Evolutionary conservation across 2,888 invertebrate genomes (phyloP), one percentile per base, ranked within the genome.

Genomic region (Parascotia fuliginaria): DNA sequence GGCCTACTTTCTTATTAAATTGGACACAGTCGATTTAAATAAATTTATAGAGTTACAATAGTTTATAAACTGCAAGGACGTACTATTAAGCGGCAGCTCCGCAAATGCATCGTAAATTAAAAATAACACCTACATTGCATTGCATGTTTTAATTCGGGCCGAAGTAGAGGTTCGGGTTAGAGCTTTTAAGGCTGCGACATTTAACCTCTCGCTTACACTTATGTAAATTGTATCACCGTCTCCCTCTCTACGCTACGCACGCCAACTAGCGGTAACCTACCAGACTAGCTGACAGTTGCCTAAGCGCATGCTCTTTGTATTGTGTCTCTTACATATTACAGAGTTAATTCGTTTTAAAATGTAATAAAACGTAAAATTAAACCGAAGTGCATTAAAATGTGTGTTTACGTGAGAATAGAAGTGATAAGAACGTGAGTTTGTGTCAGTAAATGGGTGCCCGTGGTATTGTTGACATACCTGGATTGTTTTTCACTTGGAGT

Each of bases 361-460:
- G 57, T 62, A 47, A n/a, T 50, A 58, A 57, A 51, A 55, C 52
- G 55, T 49, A 44, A 47, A 52, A 52, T 58, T 49, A 32, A 55
- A 42, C 42, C 19, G 44, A 55, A 62, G 71, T 70, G 51, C 27
- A 2, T 36, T 22, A 46, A 55, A 56, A 49, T 56, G 47, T 38
- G 33, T 48, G 56, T 38, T 49, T n/a, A 54, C 66, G 64, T 74
- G 55, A 53, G 36, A 50, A 65, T 73, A 75, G 79, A 80, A 63
- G 80, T 41, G 70, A 66, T 57, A 69, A 70, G 48, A 77, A 55
- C 54, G 75, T 81, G 81, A 74, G 82, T 81, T 81, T 79, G 80
- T 85, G 85, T 86, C 70, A 87, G 82, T 90, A 91, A 89, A 91
- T 91, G 91, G 89, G 85, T 83, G 87, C 89, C 57, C 81, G 86